A percentile compares a stretch with the other conserved stretches of the same genome.
These are phyloP conservation scores for Rosalia funebris DNA, from an alignment of 2,888 invertebrate species.

Conservation along the genomic window DNA sequence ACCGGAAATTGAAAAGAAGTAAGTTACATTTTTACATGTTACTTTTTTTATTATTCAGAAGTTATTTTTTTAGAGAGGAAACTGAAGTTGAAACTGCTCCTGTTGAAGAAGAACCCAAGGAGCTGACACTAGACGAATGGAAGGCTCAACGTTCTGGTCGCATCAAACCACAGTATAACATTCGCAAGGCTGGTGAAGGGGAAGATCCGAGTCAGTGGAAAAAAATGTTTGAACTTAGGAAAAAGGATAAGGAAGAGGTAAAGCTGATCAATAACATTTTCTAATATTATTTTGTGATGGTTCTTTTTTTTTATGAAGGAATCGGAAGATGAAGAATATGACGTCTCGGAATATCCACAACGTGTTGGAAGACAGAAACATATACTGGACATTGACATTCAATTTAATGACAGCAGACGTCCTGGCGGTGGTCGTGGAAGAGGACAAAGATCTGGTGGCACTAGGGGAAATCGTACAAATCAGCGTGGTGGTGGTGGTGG, in stretches of 20 bases:
- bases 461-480: constrained; percentile 62
- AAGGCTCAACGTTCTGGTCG: constrained; percentile 86
- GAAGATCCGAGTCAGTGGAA: constrained; percentile 93
- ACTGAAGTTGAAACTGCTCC: constrained; percentile 57
- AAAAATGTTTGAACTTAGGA: constrained; percentile 84
- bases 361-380: constrained; percentile 88
- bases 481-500: constrained; percentile 54
- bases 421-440: constrained; percentile 74
- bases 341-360: constrained; percentile 83
- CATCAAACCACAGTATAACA: constrained; percentile 87
- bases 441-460: constrained; percentile 65
- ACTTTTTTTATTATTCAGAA: constrained; percentile 13
- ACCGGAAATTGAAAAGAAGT: constrained; percentile 50
- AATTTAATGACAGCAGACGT: constrained; percentile 83
- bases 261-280: too few relatives aligned
- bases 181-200: constrained; percentile 94
- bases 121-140: constrained; percentile 94
- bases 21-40: constrained; percentile 19
- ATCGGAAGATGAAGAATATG: constrained; percentile 70
- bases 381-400: constrained; percentile 87
- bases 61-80: constrained; percentile 53
- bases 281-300: too few relatives aligned
- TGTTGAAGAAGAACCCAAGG: constrained; percentile 82
- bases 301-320: constrained; percentile 49
- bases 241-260: constrained; percentile 71